Conservation (phyloP, 2,888 invertebrate species). For the Torymus auratus region DNA sequence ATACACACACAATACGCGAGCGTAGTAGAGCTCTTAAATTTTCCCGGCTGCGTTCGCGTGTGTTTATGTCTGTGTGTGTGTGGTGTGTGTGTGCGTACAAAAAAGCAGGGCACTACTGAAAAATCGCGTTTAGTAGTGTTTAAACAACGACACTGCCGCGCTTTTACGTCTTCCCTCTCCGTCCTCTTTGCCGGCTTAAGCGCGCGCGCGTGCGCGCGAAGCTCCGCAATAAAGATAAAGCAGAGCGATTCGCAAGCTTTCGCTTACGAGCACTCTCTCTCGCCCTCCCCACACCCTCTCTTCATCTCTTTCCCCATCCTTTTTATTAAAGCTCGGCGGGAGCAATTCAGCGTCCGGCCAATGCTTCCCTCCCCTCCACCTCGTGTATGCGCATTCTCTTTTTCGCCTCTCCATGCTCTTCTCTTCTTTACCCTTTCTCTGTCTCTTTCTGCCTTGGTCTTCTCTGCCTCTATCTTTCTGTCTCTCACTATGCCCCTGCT, state of each 20-base stretch:
- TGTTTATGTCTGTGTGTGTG: too few relatives aligned
- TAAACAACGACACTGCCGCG: conserved; percentile 11
- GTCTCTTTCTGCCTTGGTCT: neutral
- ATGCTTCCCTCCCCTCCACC: neutral
- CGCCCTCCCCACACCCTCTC: neutral
- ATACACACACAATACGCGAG: too few relatives aligned
- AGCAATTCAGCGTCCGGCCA: too few relatives aligned
- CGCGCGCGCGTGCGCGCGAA: neutral
- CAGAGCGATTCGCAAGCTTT: neutral
- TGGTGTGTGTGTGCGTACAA: neutral
- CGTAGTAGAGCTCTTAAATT: too few relatives aligned
- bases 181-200: too few relatives aligned
- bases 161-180: conserved; percentile 9
- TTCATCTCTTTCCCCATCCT: neutral
- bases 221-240: conserved; percentile 38
- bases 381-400: neutral
- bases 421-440: neutral
- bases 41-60: too few relatives aligned
- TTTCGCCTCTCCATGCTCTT: neutral
- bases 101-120: neutral
- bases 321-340: conserved; percentile 21
- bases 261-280: conserved; percentile 15
- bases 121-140: conserved; percentile 1
- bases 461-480: neutral
- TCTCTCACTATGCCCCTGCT: conserved; percentile 10